Conservation (phyloP, 2,888 invertebrate species). For the Tenthredo amoena region DNA sequence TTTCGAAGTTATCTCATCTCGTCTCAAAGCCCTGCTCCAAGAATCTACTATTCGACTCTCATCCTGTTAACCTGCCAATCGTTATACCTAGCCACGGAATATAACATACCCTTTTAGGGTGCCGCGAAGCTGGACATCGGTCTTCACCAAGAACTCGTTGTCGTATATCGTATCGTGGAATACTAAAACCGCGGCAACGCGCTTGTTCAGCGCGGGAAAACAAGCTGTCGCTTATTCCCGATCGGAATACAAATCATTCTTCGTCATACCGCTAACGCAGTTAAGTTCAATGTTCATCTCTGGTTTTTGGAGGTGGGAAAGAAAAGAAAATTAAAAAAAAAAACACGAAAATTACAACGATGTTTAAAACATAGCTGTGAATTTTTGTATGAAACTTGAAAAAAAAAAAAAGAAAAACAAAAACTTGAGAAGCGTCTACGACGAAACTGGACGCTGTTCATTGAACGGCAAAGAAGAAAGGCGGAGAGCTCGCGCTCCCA, state of each 20-base stretch:
- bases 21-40: neutral
- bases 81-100: neutral
- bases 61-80: neutral
- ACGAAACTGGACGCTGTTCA: too few relatives aligned
- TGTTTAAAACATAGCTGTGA: too few relatives aligned
- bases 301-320: too few relatives aligned
- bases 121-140: constrained; percentile 20
- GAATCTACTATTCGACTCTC: constrained; percentile 5
- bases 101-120: constrained; percentile 36
- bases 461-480: too few relatives aligned
- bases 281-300: neutral
- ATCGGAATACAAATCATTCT: constrained; percentile 33
- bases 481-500: too few relatives aligned
- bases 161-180: constrained; percentile 1
- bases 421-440: too few relatives aligned
- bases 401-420: too few relatives aligned
- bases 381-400: too few relatives aligned
- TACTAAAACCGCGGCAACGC: neutral
- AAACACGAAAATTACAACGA: too few relatives aligned
- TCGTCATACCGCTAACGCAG: neutral
- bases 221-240: constrained; percentile 27
- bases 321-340: too few relatives aligned
- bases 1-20: neutral
- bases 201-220: constrained; percentile 29
- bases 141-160: constrained; percentile 40